These are phyloP conservation scores for Drosophila tropicalis DNA, from an alignment of 1,140 invertebrate genomes.

Conservation along the genomic window DNA sequence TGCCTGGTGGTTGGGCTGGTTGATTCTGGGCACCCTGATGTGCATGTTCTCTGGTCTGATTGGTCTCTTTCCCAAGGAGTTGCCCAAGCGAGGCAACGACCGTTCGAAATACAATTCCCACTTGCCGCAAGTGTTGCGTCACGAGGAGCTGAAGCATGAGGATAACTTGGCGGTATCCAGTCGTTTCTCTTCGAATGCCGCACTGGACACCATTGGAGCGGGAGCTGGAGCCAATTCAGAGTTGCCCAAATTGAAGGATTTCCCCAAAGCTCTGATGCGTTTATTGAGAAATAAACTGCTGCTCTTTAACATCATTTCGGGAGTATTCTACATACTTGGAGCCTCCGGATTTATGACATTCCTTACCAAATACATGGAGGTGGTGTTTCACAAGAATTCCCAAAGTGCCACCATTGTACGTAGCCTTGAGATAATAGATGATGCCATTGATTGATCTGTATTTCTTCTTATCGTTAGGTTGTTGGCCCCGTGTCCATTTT, in stretches of 20 bases:
- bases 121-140: constrained; percentile 68
- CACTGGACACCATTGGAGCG: constrained; percentile 64
- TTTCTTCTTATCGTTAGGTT: constrained; percentile 53
- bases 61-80: constrained; percentile 85
- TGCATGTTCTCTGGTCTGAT: constrained; percentile 86
- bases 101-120: constrained; percentile 65
- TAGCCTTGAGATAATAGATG: neutral
- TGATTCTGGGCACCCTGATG: constrained; percentile 85
- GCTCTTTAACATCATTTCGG: constrained; percentile 85
- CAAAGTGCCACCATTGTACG: constrained; percentile 85
- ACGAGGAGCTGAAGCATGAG: constrained; percentile 69
- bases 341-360: constrained; percentile 88
- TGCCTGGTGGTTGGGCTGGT: constrained; percentile 89
- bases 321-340: constrained; percentile 87
- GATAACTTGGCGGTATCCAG: constrained; percentile 71
- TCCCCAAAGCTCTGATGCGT: constrained; percentile 85
- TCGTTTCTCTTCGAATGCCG: constrained; percentile 65
- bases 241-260: constrained; percentile 83
- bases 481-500: constrained; percentile 85
- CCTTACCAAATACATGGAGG: constrained; percentile 89
- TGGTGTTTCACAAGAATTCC: constrained; percentile 87
- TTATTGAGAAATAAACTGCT: constrained; percentile 86
- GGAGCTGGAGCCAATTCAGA: constrained; percentile 57
- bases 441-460: constrained; percentile 84
- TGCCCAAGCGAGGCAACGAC: constrained; percentile 74